Evolutionary conservation across 2,113 vertebrate genomes (phyloP).

Genomic region (Oenanthe melanoleuca): DNA sequence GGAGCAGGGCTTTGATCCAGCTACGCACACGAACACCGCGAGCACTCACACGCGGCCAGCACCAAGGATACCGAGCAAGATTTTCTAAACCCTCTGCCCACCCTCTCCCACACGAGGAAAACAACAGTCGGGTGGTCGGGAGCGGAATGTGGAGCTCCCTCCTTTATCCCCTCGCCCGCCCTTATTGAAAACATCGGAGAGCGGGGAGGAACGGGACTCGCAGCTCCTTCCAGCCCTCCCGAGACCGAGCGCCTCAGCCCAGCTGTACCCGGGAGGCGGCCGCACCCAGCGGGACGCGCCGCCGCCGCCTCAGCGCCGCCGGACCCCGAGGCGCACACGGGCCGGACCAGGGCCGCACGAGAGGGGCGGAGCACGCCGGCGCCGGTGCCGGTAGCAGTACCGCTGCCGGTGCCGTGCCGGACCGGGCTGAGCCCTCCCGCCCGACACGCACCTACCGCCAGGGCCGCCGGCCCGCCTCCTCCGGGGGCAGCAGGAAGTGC

Average conservation of each 20-base stretch:
- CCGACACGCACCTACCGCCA: neutral
- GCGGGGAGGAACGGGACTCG: rapidly evolving
- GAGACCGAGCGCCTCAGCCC: neutral
- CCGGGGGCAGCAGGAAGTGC: neutral
- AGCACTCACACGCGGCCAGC: neutral
- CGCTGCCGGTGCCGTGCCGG: rapidly evolving
- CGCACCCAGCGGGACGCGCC: too few relatives aligned
- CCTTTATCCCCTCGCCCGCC: neutral
- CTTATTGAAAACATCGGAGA: rapidly evolving
- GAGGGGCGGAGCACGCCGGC: rapidly evolving
- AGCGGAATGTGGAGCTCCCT: neutral
- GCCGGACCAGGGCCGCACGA: rapidly evolving
- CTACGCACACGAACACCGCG: rapidly evolving
- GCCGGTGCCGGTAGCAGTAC: rapidly evolving
- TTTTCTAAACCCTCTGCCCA: neutral
- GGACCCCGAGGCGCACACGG: too few relatives aligned
- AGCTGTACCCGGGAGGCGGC: rapidly evolving
- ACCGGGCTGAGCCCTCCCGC: rapidly evolving
- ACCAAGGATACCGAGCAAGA: too few relatives aligned
- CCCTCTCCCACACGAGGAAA: neutral
- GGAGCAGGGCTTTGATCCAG: neutral
- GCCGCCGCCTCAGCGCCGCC: neutral
- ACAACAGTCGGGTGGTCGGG: rapidly evolving
- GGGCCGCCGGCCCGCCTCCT: neutral
- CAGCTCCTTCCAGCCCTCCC: neutral